Base-by-base conservation (phyloP, 2,113 vertebrate species). In the Pluvialis apricaria region DNA sequence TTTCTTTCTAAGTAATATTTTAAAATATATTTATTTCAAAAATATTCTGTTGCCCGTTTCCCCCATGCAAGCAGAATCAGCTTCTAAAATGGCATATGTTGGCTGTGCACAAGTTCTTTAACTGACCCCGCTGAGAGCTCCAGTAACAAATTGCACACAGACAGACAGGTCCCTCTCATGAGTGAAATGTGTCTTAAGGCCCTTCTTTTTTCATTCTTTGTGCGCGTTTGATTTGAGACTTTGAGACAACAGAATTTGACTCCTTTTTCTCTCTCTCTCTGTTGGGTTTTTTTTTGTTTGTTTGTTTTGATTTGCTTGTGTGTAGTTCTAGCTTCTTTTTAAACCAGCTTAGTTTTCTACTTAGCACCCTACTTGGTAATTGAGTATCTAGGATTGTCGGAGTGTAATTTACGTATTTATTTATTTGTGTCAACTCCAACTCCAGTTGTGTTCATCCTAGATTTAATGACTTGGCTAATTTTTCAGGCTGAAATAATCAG, bases 251-350 rank as follows among this genome's bases (percentile, higher is more conserved):
- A 57, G 32, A 54, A 15, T 36, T 77, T 72, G 36, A 52, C 10
- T 36, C 13, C 5, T 21, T 5, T 32, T 18, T 36, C 10, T 25
- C 25, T 55, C 14, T 65, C 13, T n/a, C n/a, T n/a, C n/a, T n/a
- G n/a, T n/a, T 40, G 3, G 8, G 3, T 15, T 1, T 24, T 2
- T 2, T 11, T 32, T 45, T 18, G 18, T 44, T 31, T 8, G 12
- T 62, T 69, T 36, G 20, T 47, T 51, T 83, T 29, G 15, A 32
- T 92, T 69, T 75, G 13, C 6, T 86, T 65, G 9, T 52, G 24
- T 44, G 17, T 45, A 28, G 12, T 70, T 94, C 25, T 40, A 16
- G 16, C 40, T 57, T 93, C 7, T 78, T 36, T 84, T n/a, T 78
- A 64, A 82, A 57, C 26, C 19, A 70, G 19, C 7, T n/a, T 47